Percentiles rank a stretch among this genome's conserved stretches.
phyloP scores from a whole-genome alignment of 2,888 invertebrate species.

The Zhuqinia jingwanae region DNA sequence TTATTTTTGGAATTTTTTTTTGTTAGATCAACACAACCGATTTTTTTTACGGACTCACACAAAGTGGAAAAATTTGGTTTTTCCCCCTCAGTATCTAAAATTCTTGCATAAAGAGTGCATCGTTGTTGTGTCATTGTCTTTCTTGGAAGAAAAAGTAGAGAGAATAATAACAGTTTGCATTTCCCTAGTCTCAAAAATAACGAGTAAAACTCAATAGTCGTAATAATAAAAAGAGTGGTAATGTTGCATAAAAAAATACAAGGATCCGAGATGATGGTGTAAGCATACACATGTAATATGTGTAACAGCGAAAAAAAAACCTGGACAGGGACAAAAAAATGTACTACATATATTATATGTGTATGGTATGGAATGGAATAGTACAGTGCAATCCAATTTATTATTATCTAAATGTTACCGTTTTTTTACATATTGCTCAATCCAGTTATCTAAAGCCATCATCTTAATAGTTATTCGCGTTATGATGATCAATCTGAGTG shows the following conservation, averaged over 20 bases:
- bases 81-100: too few relatives aligned
- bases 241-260: too few relatives aligned
- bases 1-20: neutral
- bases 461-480: constrained; percentile 5
- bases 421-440: neutral
- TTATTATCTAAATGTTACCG: neutral
- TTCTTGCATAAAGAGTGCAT: too few relatives aligned
- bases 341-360: too few relatives aligned
- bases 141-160: neutral
- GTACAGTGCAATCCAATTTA: neutral
- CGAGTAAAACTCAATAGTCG: neutral
- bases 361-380: too few relatives aligned
- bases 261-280: too few relatives aligned
- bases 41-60: too few relatives aligned
- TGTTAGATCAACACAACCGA: too few relatives aligned
- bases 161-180: neutral
- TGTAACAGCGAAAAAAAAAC: too few relatives aligned
- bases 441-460: neutral
- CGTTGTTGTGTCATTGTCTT: constrained; percentile 19
- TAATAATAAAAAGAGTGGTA: neutral
- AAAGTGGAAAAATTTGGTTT: too few relatives aligned
- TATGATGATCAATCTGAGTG: neutral
- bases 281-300: too few relatives aligned
- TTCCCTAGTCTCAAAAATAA: neutral
- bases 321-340: too few relatives aligned